Conservation (phyloP, 2,888 invertebrate genomes). For the Apomyelois bistriatella region DNA sequence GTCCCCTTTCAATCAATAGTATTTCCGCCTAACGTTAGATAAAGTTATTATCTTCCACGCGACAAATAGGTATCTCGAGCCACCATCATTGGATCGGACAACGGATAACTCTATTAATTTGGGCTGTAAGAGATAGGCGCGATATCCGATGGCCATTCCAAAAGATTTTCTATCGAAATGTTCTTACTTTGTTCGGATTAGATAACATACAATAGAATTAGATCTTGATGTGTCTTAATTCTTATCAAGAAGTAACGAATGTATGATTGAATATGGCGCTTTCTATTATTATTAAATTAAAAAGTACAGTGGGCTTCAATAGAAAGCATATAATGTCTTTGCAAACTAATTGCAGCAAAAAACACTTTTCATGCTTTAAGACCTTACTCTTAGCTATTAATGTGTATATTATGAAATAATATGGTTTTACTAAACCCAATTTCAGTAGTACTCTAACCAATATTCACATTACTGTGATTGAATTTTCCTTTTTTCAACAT, state of each 20-base stretch:
- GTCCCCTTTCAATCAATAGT: neutral
- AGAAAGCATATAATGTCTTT: no score
- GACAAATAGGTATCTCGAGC: constrained; percentile 9
- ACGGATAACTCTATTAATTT: constrained; percentile 20
- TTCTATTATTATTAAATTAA: neutral
- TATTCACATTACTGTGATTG: no score
- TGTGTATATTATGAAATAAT: no score
- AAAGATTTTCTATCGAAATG: constrained; percentile 16
- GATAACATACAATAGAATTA: neutral
- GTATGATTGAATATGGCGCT: neutral
- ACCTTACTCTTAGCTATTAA: no score
- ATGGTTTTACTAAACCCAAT: no score
- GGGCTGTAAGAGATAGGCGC: constrained; percentile 17
- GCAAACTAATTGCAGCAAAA: no score
- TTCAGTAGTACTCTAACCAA: no score
- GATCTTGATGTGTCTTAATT: neutral
- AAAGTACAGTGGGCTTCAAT: no score
- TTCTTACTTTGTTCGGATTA: neutral
- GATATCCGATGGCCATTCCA: constrained; percentile 16
- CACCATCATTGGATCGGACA: constrained; percentile 10
- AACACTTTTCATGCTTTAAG: no score
- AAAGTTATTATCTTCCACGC: neutral
- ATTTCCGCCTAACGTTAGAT: neutral
- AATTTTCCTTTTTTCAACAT: no score
- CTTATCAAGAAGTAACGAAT: neutral